These are phyloP conservation scores for Sinocyclocheilus anshuiensis DNA, from an alignment of 2,113 vertebrate species.

Conservation along the genomic window DNA sequence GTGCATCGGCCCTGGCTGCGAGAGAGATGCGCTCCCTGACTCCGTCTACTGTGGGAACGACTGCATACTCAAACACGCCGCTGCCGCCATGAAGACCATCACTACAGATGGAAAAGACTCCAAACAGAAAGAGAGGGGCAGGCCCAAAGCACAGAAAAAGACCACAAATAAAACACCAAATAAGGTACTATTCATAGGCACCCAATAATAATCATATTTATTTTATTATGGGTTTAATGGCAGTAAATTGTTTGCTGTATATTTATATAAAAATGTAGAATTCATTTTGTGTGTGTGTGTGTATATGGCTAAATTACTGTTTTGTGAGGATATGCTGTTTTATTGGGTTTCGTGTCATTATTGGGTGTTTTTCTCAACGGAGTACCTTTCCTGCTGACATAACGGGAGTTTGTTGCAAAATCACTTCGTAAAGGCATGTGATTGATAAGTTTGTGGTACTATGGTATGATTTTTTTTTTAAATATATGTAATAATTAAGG, in stretches of 20 bases:
- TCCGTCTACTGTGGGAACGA: constrained; percentile 94
- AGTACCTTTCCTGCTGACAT: neutral
- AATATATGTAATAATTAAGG: too few species aligned
- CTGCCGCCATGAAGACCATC: constrained; percentile 91
- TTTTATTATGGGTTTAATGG: neutral
- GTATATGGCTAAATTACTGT: neutral
- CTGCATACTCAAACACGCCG: constrained; percentile 94
- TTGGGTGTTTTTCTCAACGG: neutral
- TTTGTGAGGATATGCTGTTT: neutral
- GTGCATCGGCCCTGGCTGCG: constrained; percentile 94
- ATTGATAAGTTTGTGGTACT: neutral
- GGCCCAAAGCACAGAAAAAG: constrained; percentile 73
- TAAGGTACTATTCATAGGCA: constrained; percentile 68
- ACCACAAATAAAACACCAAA: constrained; percentile 56
- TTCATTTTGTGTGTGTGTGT: neutral
- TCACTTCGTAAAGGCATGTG: neutral
- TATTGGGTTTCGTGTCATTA: neutral
- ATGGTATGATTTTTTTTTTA: neutral
- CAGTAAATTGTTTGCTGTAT: neutral
- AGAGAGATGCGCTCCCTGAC: constrained; percentile 85
- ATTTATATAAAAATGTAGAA: neutral
- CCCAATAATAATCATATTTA: neutral
- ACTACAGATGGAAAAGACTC: constrained; percentile 87
- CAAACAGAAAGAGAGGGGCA: constrained; percentile 78
- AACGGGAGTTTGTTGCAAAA: neutral